A percentile compares a stretch with the other conserved stretches of the same genome.
These are phyloP conservation scores for Diachasma alloeum DNA, from an alignment of 1,140 invertebrate species.

Conservation along the genomic window DNA sequence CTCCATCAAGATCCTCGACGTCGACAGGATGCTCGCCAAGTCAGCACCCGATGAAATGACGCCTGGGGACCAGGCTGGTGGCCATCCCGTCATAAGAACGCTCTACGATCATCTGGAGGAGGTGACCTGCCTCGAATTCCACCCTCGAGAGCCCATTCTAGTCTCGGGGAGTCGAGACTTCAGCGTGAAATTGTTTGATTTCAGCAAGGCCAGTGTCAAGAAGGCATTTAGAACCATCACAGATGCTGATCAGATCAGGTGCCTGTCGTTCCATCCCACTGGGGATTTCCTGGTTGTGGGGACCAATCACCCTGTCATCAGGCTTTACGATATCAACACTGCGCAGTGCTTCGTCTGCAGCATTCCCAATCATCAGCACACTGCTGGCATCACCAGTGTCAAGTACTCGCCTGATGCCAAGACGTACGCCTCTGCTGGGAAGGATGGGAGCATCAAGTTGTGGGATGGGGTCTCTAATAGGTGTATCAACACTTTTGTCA, in stretches of 20 bases:
- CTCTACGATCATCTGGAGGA: slow-evolving; percentile 99
- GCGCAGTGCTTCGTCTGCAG: slow-evolving; percentile 93
- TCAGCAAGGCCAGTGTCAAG: slow-evolving; percentile 97
- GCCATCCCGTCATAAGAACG: slow-evolving; percentile 97
- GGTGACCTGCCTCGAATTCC: slow-evolving; percentile 96
- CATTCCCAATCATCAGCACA: slow-evolving; percentile 92
- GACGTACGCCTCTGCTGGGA: slow-evolving; percentile 89
- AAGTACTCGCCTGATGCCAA: slow-evolving; percentile 82
- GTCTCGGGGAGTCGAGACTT: slow-evolving; percentile 94
- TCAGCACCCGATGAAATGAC: slow-evolving; percentile 86
- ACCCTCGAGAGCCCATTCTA: slow-evolving; percentile 91
- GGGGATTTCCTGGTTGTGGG: slow-evolving; percentile 95
- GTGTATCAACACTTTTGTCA: slow-evolving; percentile 92
- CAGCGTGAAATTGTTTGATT: slow-evolving; percentile 97
- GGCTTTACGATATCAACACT: slow-evolving; percentile 95
- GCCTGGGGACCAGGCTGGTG: slow-evolving; percentile 83
- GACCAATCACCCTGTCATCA: slow-evolving; percentile 88
- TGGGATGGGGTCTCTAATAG: slow-evolving; percentile 96
- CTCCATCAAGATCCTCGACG: slow-evolving; percentile 98
- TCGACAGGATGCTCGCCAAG: slow-evolving; percentile 97
- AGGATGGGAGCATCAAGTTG: slow-evolving; percentile 93
- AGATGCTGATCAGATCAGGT: slow-evolving; percentile 89
- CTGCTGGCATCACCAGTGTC: slow-evolving; percentile 83
- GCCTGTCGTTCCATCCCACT: slow-evolving; percentile 92
- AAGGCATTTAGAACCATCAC: slow-evolving; percentile 96